phyloP scores from a whole-genome alignment of 1,140 invertebrate genomes.

The Saxidomus purpurata region DNA sequence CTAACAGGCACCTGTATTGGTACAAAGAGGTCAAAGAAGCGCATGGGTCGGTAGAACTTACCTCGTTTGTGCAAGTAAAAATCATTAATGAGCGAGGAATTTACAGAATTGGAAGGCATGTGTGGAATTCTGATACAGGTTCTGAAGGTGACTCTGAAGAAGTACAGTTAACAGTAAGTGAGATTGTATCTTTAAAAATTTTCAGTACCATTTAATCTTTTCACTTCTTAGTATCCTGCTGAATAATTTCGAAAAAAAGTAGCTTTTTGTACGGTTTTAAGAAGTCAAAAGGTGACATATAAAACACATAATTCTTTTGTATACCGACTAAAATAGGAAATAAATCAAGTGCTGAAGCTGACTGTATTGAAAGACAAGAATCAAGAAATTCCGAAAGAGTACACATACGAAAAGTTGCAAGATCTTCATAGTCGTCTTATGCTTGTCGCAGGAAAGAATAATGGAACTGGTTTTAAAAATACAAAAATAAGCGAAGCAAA shows the following conservation, averaged over 20 bases:
- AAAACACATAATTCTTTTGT: too few relatives aligned
- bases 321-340: too few relatives aligned
- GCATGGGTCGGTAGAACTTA: slow-evolving; percentile 83
- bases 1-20: slow-evolving; percentile 77
- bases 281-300: too few relatives aligned
- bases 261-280: too few relatives aligned
- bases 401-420: slow-evolving; percentile 27
- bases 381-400: neutral
- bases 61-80: slow-evolving; percentile 80
- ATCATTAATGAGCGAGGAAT: slow-evolving; percentile 80
- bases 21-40: slow-evolving; percentile 79
- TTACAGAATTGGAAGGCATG: slow-evolving; percentile 73
- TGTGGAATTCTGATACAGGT: neutral
- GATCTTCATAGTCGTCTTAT: slow-evolving; percentile 84
- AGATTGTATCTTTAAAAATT: too few relatives aligned
- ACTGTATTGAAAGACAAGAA: neutral
- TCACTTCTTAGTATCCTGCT: too few relatives aligned
- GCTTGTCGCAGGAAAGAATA: slow-evolving; percentile 82
- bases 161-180: too few relatives aligned
- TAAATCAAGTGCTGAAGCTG: neutral
- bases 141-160: too few relatives aligned
- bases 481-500: too few relatives aligned
- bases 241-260: too few relatives aligned
- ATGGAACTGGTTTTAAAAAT: too few relatives aligned
- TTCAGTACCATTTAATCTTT: too few relatives aligned